Percentiles rank a stretch among this genome's conserved stretches.
Evolutionary conservation across 2,888 invertebrate species (phyloP).

Genomic region (Oxytorus armatus): DNA sequence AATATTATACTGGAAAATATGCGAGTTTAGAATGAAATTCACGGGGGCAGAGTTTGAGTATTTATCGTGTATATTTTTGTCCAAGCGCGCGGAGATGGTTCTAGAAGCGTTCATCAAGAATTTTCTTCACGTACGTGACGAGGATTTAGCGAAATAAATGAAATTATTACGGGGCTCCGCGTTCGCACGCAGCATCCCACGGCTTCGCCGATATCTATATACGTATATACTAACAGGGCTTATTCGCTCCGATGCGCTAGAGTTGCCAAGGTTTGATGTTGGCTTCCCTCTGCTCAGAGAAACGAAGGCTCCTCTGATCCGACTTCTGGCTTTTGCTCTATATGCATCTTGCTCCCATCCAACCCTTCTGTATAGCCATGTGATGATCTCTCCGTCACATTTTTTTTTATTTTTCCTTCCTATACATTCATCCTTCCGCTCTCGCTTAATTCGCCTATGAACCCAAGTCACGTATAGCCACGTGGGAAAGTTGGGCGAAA

Average conservation of each 20-base stretch:
- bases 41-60: neutral
- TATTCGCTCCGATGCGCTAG: constrained; percentile 44
- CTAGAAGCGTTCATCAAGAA: constrained; percentile 68
- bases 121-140: constrained; percentile 73
- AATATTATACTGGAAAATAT: neutral
- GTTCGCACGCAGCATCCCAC: constrained; percentile 28
- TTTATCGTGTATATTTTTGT: constrained; percentile 10
- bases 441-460: constrained; percentile 25
- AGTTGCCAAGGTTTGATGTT: constrained; percentile 50
- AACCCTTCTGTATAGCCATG: too few species aligned
- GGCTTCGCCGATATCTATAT: neutral
- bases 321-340: constrained; percentile 21
- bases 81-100: neutral
- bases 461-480: constrained; percentile 39
- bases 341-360: neutral
- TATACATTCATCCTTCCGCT: constrained; percentile 33
- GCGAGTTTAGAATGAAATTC: neutral
- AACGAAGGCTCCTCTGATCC: constrained; percentile 37
- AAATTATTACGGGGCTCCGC: constrained; percentile 72
- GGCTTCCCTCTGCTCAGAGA: constrained; percentile 15
- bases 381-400: constrained; percentile 29
- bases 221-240: neutral
- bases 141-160: constrained; percentile 76
- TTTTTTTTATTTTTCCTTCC: constrained; percentile 1
- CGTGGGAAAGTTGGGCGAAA: constrained; percentile 19